A percentile compares a stretch with the other conserved stretches of the same genome.
phyloP scores from a whole-genome alignment of 2,113 vertebrate species.

The Saccopteryx leptura region DNA sequence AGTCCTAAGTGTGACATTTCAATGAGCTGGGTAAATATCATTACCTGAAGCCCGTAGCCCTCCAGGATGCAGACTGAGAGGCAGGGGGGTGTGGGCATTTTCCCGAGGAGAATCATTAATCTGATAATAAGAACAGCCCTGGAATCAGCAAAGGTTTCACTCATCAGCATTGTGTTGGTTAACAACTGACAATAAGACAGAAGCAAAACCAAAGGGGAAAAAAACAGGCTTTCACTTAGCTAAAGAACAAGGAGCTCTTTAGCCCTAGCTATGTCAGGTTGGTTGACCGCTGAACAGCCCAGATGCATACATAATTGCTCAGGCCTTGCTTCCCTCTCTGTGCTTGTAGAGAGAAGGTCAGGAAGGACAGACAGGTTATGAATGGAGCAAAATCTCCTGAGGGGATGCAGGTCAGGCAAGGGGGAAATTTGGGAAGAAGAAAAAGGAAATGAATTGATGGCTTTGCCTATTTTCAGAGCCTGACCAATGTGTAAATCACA shows the following conservation, averaged over 20 bases:
- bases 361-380: not conserved
- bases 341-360: not conserved
- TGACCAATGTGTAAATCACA: not conserved
- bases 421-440: not conserved
- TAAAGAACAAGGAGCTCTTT: slow-evolving; percentile 31
- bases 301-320: not conserved
- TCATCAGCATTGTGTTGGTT: not conserved
- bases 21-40: slow-evolving; percentile 84
- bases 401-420: not conserved
- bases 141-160: slow-evolving; percentile 56
- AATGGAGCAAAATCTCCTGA: not conserved
- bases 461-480: slow-evolving; percentile 49
- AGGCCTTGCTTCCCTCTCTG: not conserved
- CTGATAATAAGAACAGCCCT: not conserved
- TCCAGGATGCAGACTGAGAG: slow-evolving; percentile 27
- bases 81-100: slow-evolving; percentile 24
- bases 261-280: not conserved
- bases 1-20: slow-evolving; percentile 83
- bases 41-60: slow-evolving; percentile 67
- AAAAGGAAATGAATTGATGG: not conserved
- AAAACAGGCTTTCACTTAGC: not conserved
- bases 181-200: slow-evolving; percentile 8
- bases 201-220: not conserved
- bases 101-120: slow-evolving; percentile 58
- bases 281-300: not conserved